Percentiles rank a stretch among this genome's conserved stretches.
These are phyloP conservation scores for Lordiphosa stackelbergi DNA, from an alignment of 1,140 invertebrate species.

Conservation along the genomic window DNA sequence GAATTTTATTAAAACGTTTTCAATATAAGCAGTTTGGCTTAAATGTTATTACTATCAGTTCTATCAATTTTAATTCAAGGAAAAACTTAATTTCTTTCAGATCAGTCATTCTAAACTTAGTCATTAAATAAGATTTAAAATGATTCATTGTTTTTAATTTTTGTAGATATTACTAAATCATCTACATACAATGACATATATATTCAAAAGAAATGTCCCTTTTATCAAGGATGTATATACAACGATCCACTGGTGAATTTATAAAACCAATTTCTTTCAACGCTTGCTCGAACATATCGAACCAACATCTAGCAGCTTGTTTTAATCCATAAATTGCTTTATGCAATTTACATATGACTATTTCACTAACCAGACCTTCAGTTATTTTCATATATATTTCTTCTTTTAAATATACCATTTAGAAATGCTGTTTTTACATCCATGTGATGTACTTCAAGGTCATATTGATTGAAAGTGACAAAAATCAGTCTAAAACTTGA, in stretches of 20 bases:
- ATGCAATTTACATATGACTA: too few relatives aligned
- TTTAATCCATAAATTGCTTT: too few relatives aligned
- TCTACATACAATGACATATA: constrained; percentile 1
- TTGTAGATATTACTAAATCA: not conserved
- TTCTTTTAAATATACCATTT: too few relatives aligned
- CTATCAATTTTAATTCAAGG: constrained; percentile 6
- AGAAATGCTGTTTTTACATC: too few relatives aligned
- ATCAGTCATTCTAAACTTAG: constrained; percentile 5
- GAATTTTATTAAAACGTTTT: constrained; percentile 9
- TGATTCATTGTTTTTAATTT: not conserved
- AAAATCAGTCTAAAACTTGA: too few relatives aligned
- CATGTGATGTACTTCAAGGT: too few relatives aligned
- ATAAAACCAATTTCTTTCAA: too few relatives aligned
- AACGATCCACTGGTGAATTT: not conserved
- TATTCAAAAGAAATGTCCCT: not conserved
- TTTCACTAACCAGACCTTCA: too few relatives aligned
- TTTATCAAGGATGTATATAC: not conserved
- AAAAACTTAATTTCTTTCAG: constrained; percentile 10
- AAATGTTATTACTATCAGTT: constrained; percentile 2
- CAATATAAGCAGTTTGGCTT: constrained; percentile 11
- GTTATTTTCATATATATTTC: too few relatives aligned
- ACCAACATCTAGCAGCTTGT: too few relatives aligned
- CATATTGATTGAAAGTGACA: too few relatives aligned
- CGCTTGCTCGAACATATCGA: too few relatives aligned
- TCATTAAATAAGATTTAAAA: constrained; percentile 6